Base-by-base conservation (phyloP, 2,113 vertebrate species). In the Bubalus kerabau region DNA sequence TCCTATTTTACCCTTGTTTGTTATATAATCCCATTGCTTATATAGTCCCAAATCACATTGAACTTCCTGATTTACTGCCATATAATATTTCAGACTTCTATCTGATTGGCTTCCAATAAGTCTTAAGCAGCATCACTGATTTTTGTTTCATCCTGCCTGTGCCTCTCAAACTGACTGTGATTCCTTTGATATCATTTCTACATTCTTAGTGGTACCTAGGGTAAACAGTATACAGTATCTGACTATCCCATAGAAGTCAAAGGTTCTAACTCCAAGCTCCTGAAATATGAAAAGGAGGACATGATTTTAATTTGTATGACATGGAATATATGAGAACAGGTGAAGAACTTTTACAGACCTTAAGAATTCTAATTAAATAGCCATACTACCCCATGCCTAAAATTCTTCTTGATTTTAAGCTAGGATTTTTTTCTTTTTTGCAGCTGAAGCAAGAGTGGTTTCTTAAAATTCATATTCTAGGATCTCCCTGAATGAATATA, bases 21-120 rank as follows among this genome's bases (percentile, higher is more conserved):
- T 96, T 96, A 98, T 71, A 91, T 86, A 96, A 98, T 91, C 90
- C 76, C 87, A 86, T 84, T 91, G 92, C 64, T 98, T 95, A 87
- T 88, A 50, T 36, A 50, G 28, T 71, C 74, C 94, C 80, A 95
- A 98, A 89, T 97, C 94, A 86, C 85, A 97, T 0, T 92, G 52
- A 90, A 82, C 88, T 89, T 95, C 96, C 87, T 86, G 71, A 98
- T 60, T 90, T 85, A 95, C 52, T 88, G 89, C 43, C 95, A 94
- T 96, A 92, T 94, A 95, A 91, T 95, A 97, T 93, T 97, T 98
- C 92, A 96, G 82, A 89, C 21, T 88, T 98, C 46, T 95, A 97
- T 98, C 96, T 98, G 96, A 97, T 96, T 96, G 87, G 95, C 96
- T 97, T 87, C 76, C 88, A 93, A 3, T 40, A 74, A 56, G 15